Base-by-base conservation (phyloP, 2,797 vertebrate genomes). In the Hypotaenidia okinawae region DNA sequence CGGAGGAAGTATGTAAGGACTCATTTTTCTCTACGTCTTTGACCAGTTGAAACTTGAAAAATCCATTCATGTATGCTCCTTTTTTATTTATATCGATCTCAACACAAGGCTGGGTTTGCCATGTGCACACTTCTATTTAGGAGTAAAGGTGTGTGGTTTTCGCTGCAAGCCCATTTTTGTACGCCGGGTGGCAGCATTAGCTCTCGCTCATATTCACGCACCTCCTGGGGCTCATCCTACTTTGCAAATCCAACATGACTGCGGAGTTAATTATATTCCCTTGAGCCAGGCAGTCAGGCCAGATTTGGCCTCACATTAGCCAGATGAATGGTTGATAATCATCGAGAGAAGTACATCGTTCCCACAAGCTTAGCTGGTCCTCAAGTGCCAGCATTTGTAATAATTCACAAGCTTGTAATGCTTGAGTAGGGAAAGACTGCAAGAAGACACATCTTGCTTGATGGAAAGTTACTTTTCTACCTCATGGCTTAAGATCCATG, bases 131-230 rank as follows among this genome's bases (percentile, higher is more conserved):
- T 39, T 91, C 25, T 37, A 37, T 11, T 43, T 4, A 14, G 35
- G 0, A 2, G 6, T 8, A 25, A 45, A 13, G 45, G 7, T 13
- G 8, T 4, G 9, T 15, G 33, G 2, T 35, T 84, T 43, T 25
- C 11, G 9, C 51, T 77, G 67, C 32, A 62, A 83, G 75, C 52
- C 88, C 51, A 7, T 68, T 37, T 35, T 1, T 69, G 49, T 30
- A 52, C 94, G 32, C 94, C n/a, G 51, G 94, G 86, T 97, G 96
- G 91, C 93, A 96, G 93, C 96, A 94, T 92, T 35, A 83, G 86
- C 88, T 87, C 90, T 95, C 9, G 3, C 84, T 84, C 77, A 6
- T 33, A 6, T 1, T 15, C 30, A 3, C 33, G 58, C 88, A 9
- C 54, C 94, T 94, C 59, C 35, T 21, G 80, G 95, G 95, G 88